A percentile compares a stretch with the other conserved stretches of the same genome.
phyloP scores from a whole-genome alignment of 2,888 invertebrate genomes.

The Apeira syringaria region DNA sequence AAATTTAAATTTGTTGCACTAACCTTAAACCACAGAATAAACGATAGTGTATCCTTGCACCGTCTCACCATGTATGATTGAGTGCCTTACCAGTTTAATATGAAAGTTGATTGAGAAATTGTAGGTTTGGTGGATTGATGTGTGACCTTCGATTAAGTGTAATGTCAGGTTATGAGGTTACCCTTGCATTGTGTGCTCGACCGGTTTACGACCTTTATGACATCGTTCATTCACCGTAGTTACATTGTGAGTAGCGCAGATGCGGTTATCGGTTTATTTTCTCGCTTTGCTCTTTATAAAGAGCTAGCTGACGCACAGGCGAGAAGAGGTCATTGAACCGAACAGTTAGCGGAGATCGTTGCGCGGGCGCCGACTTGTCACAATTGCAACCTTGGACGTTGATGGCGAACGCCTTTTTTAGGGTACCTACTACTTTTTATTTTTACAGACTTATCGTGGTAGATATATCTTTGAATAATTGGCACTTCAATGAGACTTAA shows the following conservation, averaged over 20 bases:
- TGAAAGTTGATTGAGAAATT: constrained; percentile 29
- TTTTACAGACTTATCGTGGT: too few relatives aligned
- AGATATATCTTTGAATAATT: too few relatives aligned
- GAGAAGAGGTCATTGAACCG: constrained; percentile 65
- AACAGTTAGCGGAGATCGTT: constrained; percentile 54
- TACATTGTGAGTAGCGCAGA: constrained; percentile 59
- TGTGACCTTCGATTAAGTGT: constrained; percentile 51
- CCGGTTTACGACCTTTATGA: constrained; percentile 66
- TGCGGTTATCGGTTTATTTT: constrained; percentile 77
- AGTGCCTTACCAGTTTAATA: constrained; percentile 34
- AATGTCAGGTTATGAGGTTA: constrained; percentile 48
- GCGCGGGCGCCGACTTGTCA: constrained; percentile 55
- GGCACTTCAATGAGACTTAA: too few relatives aligned
- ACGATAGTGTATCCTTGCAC: too few relatives aligned
- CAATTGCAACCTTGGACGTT: constrained; percentile 59
- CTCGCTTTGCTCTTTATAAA: constrained; percentile 77
- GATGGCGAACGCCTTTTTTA: constrained; percentile 30
- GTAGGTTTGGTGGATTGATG: constrained; percentile 35
- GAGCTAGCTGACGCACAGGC: constrained; percentile 74
- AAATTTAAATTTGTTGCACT: constrained; percentile 53
- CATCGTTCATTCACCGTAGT: constrained; percentile 68
- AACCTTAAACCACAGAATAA: too few relatives aligned
- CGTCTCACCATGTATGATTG: constrained; percentile 46
- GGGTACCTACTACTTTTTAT: too few relatives aligned
- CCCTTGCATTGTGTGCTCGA: constrained; percentile 57